Evolutionary conservation across 2,113 vertebrate genomes (phyloP), one percentile per base, ranked within the genome.

Genomic region (Peromyscus polionotus): DNA sequence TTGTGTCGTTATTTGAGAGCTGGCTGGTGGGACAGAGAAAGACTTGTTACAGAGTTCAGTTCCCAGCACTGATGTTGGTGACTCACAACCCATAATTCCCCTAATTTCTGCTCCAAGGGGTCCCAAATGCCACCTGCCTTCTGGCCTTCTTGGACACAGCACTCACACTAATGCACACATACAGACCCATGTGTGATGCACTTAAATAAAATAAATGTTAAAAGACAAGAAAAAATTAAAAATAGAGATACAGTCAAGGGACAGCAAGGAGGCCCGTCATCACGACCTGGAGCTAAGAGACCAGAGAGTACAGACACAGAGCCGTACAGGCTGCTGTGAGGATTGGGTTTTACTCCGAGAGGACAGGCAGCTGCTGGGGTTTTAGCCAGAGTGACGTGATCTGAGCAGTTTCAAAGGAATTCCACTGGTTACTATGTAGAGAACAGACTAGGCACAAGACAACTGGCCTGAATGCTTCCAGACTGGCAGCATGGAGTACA

Each of bases 341-440:
- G 42, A 48, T 19, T 86, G 12, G 57, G 83, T 87, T 22, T 76
- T 16, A 26, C 5, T 54, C 28, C 42, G 19, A 11, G 13, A 86
- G 79, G 65, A 14, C 2, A 1, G 22, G 5, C 77, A 86, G 85
- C 73, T 90, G 79, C 73, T 45, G 6, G 14, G 63, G 17, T 39
- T 90, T 51, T 42, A 61, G 79, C 28, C 67, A 76, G 17, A 76
- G 17, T 81, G 79, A 83, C 80, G 13, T 67, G 86, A 92, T 93
- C 90, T 54, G 13, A n/a, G 2, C 12, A 33, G 67, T 61, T 81
- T 90, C 85, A 81, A 24, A 86, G 63, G 48, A 92, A 94, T 90
- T 76, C 80, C 59, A 63, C 61, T 70, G 65, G n/a, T 75, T 89
- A 65, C 86, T 94, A 28, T 61, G 73, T 63, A 90, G 76, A 97